Percentiles rank a stretch among this genome's conserved stretches.
Conservation (phyloP, 2,888 invertebrate genomes). For the Pseudococcus longispinus region DNA sequence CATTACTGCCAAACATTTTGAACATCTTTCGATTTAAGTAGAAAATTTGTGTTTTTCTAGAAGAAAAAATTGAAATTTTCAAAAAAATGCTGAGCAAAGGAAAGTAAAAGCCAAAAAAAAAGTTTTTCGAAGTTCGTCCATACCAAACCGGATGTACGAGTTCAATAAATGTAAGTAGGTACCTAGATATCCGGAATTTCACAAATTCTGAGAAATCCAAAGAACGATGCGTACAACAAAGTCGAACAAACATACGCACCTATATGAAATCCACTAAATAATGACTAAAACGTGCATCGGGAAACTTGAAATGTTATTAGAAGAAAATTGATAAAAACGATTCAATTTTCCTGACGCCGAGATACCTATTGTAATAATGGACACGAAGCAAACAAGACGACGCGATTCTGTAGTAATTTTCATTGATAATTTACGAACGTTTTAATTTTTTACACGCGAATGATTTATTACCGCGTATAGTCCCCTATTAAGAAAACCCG, state of each 20-base stretch:
- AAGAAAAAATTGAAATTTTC: no score
- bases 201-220: neutral
- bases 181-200: no score
- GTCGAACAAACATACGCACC: neutral
- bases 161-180: no score
- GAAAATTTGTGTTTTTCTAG: no score
- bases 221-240: neutral
- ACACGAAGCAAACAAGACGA: neutral
- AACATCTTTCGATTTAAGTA: no score
- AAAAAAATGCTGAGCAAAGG: no score
- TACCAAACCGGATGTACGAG: neutral
- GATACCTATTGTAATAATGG: neutral
- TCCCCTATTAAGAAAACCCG: neutral
- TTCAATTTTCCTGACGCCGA: neutral
- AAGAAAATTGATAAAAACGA: neutral
- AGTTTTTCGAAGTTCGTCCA: no score
- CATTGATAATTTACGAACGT: neutral
- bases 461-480: neutral
- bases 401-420: neutral
- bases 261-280: neutral
- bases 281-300: neutral
- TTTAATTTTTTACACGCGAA: slow-evolving; percentile 20
- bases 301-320: neutral
- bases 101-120: no score
- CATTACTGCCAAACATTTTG: no score